phyloP scores from a whole-genome alignment of 1,140 invertebrate species.

The Eurosta solidaginis region DNA sequence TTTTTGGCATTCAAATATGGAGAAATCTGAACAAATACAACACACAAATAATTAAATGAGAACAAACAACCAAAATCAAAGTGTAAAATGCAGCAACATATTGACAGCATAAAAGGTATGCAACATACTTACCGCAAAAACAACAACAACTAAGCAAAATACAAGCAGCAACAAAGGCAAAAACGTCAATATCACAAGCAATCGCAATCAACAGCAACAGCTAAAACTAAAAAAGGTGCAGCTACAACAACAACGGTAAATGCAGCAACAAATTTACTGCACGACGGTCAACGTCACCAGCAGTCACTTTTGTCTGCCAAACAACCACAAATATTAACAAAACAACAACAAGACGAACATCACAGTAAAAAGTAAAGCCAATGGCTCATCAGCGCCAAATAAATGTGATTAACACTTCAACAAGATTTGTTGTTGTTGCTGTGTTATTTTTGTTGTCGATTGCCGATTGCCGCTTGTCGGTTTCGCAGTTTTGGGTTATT shows the following conservation, averaged over 20 bases:
- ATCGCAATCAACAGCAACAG: not conserved
- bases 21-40: not conserved
- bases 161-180: not conserved
- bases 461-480: not conserved
- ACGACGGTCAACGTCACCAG: not conserved
- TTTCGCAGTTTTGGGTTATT: not conserved
- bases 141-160: not conserved
- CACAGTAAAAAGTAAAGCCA: not conserved
- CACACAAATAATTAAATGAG: not conserved
- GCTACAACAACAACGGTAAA: not conserved
- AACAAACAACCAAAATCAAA: not conserved
- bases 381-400: constrained; percentile 6
- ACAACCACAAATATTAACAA: not conserved
- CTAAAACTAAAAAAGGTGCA: constrained; percentile 4
- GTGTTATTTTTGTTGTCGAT: not conserved
- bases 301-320: not conserved
- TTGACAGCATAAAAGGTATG: not conserved
- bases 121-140: not conserved
- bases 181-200: not conserved
- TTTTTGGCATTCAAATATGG: not conserved
- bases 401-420: constrained; percentile 21
- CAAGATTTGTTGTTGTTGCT: no score
- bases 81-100: not conserved
- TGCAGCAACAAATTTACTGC: not conserved
- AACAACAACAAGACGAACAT: not conserved